These are phyloP conservation scores for Drosophila pseudoobscura DNA, from an alignment of 1,140 invertebrate genomes.

Conservation along the genomic window DNA sequence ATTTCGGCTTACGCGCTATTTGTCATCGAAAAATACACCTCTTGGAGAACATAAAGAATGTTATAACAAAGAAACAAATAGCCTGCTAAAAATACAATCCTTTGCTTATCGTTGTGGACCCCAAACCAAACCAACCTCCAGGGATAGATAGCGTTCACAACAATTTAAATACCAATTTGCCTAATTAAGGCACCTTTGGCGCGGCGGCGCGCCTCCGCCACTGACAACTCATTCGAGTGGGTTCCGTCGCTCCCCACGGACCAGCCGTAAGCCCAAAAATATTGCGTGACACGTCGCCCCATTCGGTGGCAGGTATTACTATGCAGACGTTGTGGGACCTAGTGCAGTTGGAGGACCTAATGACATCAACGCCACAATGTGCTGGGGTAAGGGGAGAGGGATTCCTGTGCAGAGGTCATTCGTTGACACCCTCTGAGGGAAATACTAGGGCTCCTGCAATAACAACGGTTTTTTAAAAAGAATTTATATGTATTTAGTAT, in stretches of 20 bases:
- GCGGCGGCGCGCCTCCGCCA: constrained; percentile 43
- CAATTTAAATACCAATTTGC: constrained; percentile 79
- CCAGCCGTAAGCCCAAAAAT: constrained; percentile 55
- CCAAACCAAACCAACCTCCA: constrained; percentile 48
- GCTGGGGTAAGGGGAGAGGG: not conserved
- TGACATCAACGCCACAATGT: constrained; percentile 66
- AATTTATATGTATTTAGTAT: constrained; percentile 43
- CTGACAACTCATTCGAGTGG: constrained; percentile 60
- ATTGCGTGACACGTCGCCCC: constrained; percentile 64
- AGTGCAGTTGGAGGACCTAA: constrained; percentile 52
- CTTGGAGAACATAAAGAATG: constrained; percentile 27
- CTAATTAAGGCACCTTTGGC: constrained; percentile 69
- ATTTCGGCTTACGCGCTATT: constrained; percentile 40
- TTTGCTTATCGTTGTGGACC: not conserved
- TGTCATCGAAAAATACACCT: constrained; percentile 24
- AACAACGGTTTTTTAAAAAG: constrained; percentile 11
- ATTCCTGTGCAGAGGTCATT: constrained; percentile 61
- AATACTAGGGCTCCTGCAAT: constrained; percentile 6
- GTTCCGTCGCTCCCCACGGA: constrained; percentile 22
- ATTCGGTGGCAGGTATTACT: not conserved
- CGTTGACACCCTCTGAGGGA: constrained; percentile 17
- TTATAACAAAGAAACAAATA: constrained; percentile 52
- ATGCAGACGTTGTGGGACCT: constrained; percentile 11
- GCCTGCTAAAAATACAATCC: constrained; percentile 47
- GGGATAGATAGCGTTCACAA: constrained; percentile 37